Percentiles rank a stretch among this genome's conserved stretches.
Conservation (phyloP, 23 tunicate species). For the Oikopleura dioica region DNA sequence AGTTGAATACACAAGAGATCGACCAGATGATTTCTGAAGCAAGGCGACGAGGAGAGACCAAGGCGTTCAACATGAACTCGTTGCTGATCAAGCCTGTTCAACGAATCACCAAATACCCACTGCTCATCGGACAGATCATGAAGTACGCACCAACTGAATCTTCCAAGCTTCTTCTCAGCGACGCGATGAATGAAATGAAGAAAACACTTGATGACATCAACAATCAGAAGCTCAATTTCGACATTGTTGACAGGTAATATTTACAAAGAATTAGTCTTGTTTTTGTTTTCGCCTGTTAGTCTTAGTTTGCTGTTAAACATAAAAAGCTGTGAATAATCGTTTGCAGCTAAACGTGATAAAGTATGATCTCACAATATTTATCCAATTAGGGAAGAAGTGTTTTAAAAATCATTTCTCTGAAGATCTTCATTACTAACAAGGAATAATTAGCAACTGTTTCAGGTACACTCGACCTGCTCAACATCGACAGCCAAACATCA, state of each 20-base stretch:
- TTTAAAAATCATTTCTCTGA: too few relatives aligned
- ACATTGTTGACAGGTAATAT: not conserved
- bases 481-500: too few relatives aligned
- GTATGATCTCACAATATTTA: too few relatives aligned
- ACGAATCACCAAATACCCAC: slow-evolving; percentile 4
- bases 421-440: too few relatives aligned
- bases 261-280: too few relatives aligned
- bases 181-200: not conserved
- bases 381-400: too few relatives aligned
- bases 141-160: not conserved
- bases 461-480: too few relatives aligned
- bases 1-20: not conserved
- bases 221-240: not conserved
- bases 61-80: not conserved
- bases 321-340: too few relatives aligned
- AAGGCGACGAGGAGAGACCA: not conserved
- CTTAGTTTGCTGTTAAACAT: too few relatives aligned
- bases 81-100: slow-evolving; percentile 5
- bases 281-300: too few relatives aligned
- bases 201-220: not conserved
- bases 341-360: too few relatives aligned
- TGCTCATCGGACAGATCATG: not conserved
- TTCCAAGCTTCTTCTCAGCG: not conserved
- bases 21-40: not conserved
- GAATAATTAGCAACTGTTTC: too few relatives aligned